Base-by-base conservation (phyloP, 2,888 invertebrate species). In the Allacma fusca region DNA sequence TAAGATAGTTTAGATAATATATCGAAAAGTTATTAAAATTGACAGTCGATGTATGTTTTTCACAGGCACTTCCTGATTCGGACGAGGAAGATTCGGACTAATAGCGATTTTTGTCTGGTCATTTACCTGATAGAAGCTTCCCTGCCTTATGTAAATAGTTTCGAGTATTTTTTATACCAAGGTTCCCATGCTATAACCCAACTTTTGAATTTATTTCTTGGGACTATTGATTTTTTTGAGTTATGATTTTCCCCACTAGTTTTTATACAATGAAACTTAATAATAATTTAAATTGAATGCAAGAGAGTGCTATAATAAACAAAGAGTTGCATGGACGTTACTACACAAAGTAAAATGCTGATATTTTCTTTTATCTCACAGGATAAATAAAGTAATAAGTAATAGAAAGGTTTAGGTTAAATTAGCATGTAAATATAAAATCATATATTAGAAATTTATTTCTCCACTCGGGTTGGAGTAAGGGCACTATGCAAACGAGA, bases 401-500 rank as follows among this genome's bases (percentile, higher is more conserved):
- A 34, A 4, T 5, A 19, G 19, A 12, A 50, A 50, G n/a, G 50
- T 50, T 19, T 5, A 50, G 7, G 19, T 50, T 19, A 50, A 50
- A 50, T 19, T 19, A 50, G 50, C 2, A 50, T 13, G 16, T 50
- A 5, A 13, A 50, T 50, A 50, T 1, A 50, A 50, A 19, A 50
- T 13, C 7, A 5, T 50, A 2, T 50, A 16, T 34, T 5, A 50
- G 16, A 50, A 50, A 50, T 12, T 50, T 62, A 62, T 70, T 24
- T 19, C 19, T 44, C 26, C 5, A 44, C 73, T 0, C 43, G 26
- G 13, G 78, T 70, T 0, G 91, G 91, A 0, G 91, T 92, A 1
- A 97, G 89, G 13, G 96, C 93, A 79, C 94, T 91, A 88, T 95
- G 92, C 77, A 98, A 88, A 86, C 95, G 94, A 44, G 90, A 90